Evolutionary conservation across 1,140 invertebrate species (phyloP).

Genomic region (Idris sp.): DNA sequence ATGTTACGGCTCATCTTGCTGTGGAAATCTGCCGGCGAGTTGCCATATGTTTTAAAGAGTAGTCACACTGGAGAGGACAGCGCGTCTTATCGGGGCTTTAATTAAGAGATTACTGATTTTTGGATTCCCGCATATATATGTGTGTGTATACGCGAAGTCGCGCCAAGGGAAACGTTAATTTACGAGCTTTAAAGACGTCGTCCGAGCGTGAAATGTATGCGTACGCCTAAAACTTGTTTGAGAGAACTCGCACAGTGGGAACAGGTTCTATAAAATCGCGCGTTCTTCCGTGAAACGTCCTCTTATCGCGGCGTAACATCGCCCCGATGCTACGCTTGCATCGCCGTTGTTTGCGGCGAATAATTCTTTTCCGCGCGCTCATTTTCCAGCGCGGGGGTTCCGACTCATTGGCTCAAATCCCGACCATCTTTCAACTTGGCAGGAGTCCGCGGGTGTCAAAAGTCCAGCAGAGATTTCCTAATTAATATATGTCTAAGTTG

Average conservation of each 20-base stretch:
- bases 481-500: too few relatives aligned
- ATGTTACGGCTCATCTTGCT: conserved; percentile 16
- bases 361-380: conserved; percentile 28
- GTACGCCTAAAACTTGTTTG: conserved; percentile 71
- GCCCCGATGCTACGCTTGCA: conserved; percentile 25
- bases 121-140: conserved; percentile 54
- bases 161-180: conserved; percentile 68
- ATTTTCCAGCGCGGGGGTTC: conserved; percentile 42
- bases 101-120: conserved; percentile 70
- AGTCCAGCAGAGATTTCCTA: too few relatives aligned
- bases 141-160: conserved; percentile 29
- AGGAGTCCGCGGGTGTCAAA: too few relatives aligned
- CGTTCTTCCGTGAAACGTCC: conserved; percentile 75
- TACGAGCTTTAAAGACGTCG: conserved; percentile 68
- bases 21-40: conserved; percentile 15
- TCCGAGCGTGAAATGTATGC: conserved; percentile 68
- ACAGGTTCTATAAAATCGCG: conserved; percentile 77
- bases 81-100: conserved; percentile 51
- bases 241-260: conserved; percentile 63
- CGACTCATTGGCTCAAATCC: conserved; percentile 35
- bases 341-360: conserved; percentile 21
- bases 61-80: background rate
- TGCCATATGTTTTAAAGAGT: conserved; percentile 19
- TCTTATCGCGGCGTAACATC: conserved; percentile 51
- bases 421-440: too few relatives aligned